phyloP scores from a whole-genome alignment of 2,888 invertebrate genomes.

The Protonemura montana region DNA sequence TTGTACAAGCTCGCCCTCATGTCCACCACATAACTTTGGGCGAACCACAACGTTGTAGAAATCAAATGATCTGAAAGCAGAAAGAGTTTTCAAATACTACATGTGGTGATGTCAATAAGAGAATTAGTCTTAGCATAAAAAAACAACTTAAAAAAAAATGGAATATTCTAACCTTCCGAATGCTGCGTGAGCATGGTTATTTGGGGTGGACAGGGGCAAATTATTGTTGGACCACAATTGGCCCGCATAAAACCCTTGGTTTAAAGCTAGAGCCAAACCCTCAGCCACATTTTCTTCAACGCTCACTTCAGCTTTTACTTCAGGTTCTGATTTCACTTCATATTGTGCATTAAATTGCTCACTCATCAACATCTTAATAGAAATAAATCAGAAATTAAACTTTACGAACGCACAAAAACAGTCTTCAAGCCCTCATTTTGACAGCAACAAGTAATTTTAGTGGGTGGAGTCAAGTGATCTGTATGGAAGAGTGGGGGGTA shows the following conservation, averaged over 20 bases:
- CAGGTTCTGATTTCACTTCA: not conserved
- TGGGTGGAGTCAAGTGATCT: no score
- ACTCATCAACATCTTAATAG: no score
- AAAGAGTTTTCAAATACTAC: no score
- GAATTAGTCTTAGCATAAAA: no score
- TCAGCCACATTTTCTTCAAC: not conserved
- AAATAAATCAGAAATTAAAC: no score
- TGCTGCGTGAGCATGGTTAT: not conserved
- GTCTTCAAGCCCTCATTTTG: no score
- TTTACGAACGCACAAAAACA: no score
- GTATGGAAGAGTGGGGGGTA: no score
- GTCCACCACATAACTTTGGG: constrained; percentile 62
- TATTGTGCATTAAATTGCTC: no score
- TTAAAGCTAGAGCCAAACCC: not conserved
- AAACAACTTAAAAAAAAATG: no score
- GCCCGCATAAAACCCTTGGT: not conserved
- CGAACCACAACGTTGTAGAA: constrained; percentile 53
- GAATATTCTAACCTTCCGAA: not conserved
- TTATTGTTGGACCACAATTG: not conserved
- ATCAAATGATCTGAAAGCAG: constrained; percentile 24
- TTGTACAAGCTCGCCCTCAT: constrained; percentile 63
- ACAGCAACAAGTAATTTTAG: no score
- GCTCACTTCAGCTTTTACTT: not conserved
- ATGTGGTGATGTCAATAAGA: no score
- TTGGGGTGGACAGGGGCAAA: not conserved